Base-by-base conservation (phyloP, 2,797 vertebrate species). In the Lacerta bilineata region DNA sequence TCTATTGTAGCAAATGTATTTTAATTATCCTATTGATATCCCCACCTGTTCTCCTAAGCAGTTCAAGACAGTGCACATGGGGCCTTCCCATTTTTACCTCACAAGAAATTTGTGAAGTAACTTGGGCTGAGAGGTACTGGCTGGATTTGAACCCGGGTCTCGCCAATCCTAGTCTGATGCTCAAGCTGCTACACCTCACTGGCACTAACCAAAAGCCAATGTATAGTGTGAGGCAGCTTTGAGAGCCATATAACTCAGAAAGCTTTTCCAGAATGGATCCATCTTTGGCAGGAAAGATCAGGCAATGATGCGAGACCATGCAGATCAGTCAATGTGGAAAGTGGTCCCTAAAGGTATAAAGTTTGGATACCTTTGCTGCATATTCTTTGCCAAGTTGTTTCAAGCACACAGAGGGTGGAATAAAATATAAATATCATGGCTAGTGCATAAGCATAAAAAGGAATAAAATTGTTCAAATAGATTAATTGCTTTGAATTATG, bases 401-500 rank as follows among this genome's bases (percentile, higher is more conserved):
- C 36, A 75, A 64, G 27, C 27, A 8, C 4, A 18, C 17, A n/a
- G 66, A 72, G 78, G 77, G 46, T 36, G 29, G 78, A 81, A 43
- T 68, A n/a, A 74, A 87, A 81, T 61, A 64, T 43, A 61, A 81
- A 72, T 74, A 87, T 0, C 9, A 1, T 55, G 69, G 59, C 27
- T 79, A 88, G 90, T 0, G 7, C 72, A 88, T 86, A 89, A 46
- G 64, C 85, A 83, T 0, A 74, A 8, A 33, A 76, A 46, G 80
- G 84, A 92, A 91, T 83, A 77, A 83, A 91, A 83, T 46, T 36
- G 72, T 46, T 9, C 83, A 89, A 91, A 87, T 87, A 92, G 88
- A 0, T 27, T 81, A 86, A 85, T 80, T 92, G 59, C 74, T 91
- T 76, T 87, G 71, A 90, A 87, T 91, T 93, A 87, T 81, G 89